A percentile compares a stretch with the other conserved stretches of the same genome.
Conservation (phyloP, 2,888 invertebrate species). For the Zhengitettix transpicula region DNA sequence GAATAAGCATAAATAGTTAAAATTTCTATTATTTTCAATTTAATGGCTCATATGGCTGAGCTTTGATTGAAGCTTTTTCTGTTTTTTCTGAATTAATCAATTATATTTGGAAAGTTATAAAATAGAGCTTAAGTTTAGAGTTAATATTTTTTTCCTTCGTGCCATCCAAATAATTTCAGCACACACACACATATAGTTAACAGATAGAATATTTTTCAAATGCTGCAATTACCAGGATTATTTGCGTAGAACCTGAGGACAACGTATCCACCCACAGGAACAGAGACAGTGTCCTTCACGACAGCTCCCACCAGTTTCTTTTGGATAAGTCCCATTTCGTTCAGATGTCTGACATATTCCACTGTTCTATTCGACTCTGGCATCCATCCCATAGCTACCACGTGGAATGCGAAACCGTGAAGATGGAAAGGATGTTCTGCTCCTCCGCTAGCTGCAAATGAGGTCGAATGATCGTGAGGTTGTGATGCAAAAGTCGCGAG, state of each 20-base stretch:
- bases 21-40: too few relatives aligned
- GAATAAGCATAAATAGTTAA: too few relatives aligned
- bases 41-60: too few relatives aligned
- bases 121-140: too few relatives aligned
- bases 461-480: neutral
- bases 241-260: constrained; percentile 28
- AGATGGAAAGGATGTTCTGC: constrained; percentile 26
- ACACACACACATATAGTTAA: too few relatives aligned
- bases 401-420: constrained; percentile 25
- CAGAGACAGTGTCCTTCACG: constrained; percentile 28
- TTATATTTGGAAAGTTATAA: too few relatives aligned
- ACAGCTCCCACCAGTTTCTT: constrained; percentile 23
- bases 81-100: too few relatives aligned
- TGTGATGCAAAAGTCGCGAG: too few relatives aligned
- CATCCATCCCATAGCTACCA: constrained; percentile 22
- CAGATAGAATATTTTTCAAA: too few relatives aligned
- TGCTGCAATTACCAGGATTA: constrained; percentile 25
- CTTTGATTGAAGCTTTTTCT: too few relatives aligned
- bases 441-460: neutral
- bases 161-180: too few relatives aligned
- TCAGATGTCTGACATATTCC: constrained; percentile 20
- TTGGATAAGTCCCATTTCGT: constrained; percentile 20
- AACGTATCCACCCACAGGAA: constrained; percentile 30
- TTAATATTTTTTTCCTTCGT: too few relatives aligned
- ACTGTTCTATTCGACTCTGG: constrained; percentile 18